A percentile compares a stretch with the other conserved stretches of the same genome.
Evolutionary conservation across 1,140 invertebrate genomes (phyloP).

Genomic region (Stratiolaelaps scimitus): DNA sequence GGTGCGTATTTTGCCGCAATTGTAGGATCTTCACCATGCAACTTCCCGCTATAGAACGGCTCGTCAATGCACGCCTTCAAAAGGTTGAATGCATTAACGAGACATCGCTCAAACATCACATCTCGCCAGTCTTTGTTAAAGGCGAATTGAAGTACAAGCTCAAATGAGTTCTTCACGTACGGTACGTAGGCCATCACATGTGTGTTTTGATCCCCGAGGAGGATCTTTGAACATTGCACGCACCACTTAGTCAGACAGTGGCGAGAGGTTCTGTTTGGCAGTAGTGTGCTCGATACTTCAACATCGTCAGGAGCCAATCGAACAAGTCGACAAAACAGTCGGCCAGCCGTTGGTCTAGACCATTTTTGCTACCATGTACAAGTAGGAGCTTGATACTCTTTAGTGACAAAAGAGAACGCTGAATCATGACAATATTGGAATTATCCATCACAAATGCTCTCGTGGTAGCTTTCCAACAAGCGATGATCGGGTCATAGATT

Average conservation of each 20-base stretch:
- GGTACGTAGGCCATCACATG: not conserved
- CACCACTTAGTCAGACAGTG: conserved; percentile 6
- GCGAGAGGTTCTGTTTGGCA: not conserved
- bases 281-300: not conserved
- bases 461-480: conserved; percentile 11
- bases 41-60: not conserved
- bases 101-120: conserved; percentile 11
- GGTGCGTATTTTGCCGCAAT: too few species aligned
- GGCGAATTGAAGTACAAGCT: not conserved
- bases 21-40: not conserved
- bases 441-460: not conserved
- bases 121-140: conserved; percentile 8
- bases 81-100: conserved; percentile 9
- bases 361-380: conserved; percentile 31
- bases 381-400: conserved; percentile 12
- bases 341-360: not conserved
- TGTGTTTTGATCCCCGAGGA: not conserved
- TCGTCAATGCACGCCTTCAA: conserved; percentile 5
- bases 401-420: not conserved
- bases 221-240: not conserved
- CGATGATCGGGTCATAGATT: not conserved
- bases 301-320: conserved; percentile 10
- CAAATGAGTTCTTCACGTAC: conserved; percentile 2
- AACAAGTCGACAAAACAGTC: conserved; percentile 3
- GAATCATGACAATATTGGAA: not conserved